Conservation (phyloP, 2,888 invertebrate genomes). For the Chouioia cunea region DNA sequence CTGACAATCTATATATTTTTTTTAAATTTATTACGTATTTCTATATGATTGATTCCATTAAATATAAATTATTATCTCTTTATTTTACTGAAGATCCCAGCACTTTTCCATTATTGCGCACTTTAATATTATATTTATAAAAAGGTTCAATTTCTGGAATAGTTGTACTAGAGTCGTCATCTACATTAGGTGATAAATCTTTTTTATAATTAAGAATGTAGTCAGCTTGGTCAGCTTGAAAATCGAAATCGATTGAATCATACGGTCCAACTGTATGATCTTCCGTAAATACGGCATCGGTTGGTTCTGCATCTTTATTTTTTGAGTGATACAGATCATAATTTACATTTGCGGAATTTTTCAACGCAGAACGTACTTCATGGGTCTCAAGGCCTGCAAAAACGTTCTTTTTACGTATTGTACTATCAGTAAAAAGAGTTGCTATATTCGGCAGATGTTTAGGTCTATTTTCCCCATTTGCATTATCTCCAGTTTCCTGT, state of each 20-base stretch:
- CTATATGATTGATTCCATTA: too few species aligned
- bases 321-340: conserved; percentile 7
- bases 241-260: conserved; percentile 70
- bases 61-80: too few species aligned
- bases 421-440: conserved; percentile 73
- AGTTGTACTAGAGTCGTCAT: conserved; percentile 65
- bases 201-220: conserved; percentile 60
- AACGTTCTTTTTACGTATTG: conserved; percentile 60
- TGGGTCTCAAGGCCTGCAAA: conserved; percentile 64
- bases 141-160: conserved; percentile 65
- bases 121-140: conserved; percentile 67
- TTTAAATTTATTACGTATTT: too few species aligned
- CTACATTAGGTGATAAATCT: conserved; percentile 57
- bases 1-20: too few species aligned
- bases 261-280: conserved; percentile 75
- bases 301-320: conserved; percentile 53
- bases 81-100: conserved; percentile 67
- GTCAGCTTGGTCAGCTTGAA: conserved; percentile 68
- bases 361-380: conserved; percentile 58
- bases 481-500: too few species aligned
- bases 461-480: conserved; percentile 54
- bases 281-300: conserved; percentile 59
- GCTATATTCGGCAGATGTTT: conserved; percentile 74
- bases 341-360: conserved; percentile 37
- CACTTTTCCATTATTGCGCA: conserved; percentile 67